phyloP scores from a whole-genome alignment of 2,113 vertebrate genomes.

The Centrocercus urophasianus region DNA sequence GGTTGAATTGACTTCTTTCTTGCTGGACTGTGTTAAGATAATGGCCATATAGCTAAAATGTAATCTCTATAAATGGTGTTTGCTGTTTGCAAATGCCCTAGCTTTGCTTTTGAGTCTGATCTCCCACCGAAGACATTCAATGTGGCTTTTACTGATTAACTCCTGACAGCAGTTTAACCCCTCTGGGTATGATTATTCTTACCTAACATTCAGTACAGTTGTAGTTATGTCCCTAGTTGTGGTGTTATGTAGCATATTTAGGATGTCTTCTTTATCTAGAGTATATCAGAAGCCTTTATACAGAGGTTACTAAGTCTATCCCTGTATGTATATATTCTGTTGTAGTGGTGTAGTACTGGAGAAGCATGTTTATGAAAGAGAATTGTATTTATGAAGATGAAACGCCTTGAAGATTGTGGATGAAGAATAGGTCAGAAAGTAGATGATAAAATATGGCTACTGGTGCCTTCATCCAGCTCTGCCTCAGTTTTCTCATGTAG shows the following conservation, averaged over 20 bases:
- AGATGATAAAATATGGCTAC: not conserved
- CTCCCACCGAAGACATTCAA: not conserved
- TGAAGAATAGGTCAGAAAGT: not conserved
- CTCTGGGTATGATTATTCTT: not conserved
- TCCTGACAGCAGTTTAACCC: not conserved
- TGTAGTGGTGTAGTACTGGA: not conserved
- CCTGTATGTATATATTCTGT: not conserved
- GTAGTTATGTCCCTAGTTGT: not conserved
- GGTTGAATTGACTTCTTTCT: conserved; percentile 15
- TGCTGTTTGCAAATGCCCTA: not conserved
- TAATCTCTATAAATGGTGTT: conserved; percentile 1
- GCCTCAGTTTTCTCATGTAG: not conserved
- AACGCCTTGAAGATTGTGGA: not conserved
- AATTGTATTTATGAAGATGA: not conserved
- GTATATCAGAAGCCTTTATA: not conserved
- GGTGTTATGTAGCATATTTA: not conserved
- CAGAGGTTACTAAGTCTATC: not conserved
- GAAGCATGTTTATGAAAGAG: not conserved
- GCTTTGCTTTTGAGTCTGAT: not conserved
- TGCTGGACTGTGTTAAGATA: conserved; percentile 40
- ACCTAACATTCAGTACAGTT: not conserved
- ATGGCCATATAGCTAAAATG: not conserved
- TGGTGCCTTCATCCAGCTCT: not conserved
- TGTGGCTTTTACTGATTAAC: not conserved
- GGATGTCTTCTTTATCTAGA: not conserved